A percentile compares a stretch with the other conserved stretches of the same genome.
Conservation (phyloP, 2,113 vertebrate genomes). For the Oxygymnocypris stewartii region DNA sequence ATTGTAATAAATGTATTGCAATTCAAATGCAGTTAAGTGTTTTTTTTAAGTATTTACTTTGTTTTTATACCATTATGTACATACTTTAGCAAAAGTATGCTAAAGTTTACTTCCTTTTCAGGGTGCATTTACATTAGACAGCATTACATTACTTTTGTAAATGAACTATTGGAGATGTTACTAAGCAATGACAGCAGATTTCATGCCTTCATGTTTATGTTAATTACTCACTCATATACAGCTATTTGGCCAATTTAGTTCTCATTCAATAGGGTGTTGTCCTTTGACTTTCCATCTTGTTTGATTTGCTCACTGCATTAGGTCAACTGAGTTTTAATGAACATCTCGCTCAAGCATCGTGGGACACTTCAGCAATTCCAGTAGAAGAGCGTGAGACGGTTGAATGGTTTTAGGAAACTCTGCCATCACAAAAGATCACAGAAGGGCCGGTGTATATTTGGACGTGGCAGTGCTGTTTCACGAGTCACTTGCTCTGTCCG, state of each 20-base stretch:
- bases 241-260: neutral
- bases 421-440: neutral
- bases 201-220: neutral
- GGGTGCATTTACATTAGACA: no score
- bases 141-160: no score
- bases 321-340: neutral
- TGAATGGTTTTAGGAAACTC: neutral
- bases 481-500: slow-evolving; percentile 26
- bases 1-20: no score
- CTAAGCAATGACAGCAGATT: no score
- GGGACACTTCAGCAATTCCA: neutral
- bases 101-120: no score
- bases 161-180: no score
- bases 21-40: no score
- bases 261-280: no score
- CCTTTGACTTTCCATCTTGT: neutral
- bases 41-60: no score
- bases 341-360: neutral
- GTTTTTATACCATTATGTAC: no score
- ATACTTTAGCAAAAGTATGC: no score
- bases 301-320: neutral
- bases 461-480: neutral
- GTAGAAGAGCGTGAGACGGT: neutral
- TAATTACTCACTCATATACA: neutral
- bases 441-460: neutral